A percentile compares a stretch with the other conserved stretches of the same genome.
Conservation (phyloP, 2,888 invertebrate genomes). For the Noctua fimbriata region DNA sequence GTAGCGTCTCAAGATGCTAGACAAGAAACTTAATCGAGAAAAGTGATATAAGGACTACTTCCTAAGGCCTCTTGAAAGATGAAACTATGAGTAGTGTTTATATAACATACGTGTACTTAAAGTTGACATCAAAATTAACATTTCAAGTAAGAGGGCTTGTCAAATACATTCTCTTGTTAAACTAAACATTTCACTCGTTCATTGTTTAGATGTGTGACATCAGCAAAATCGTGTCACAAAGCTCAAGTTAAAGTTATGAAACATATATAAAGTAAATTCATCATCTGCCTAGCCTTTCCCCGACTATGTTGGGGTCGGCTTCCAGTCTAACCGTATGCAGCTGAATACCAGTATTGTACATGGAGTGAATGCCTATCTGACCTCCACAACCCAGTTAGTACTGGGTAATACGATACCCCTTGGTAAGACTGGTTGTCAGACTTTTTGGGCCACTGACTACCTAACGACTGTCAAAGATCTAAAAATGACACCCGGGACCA, state of each 20-base stretch:
- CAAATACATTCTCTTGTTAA: background rate
- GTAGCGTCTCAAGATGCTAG: background rate
- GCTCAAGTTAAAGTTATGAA: background rate
- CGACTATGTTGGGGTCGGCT: too few relatives aligned
- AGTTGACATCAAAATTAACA: slow-evolving; percentile 5
- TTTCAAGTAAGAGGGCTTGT: background rate
- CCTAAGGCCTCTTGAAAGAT: background rate
- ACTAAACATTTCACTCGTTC: background rate
- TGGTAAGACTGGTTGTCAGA: too few relatives aligned
- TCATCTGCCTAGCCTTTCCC: too few relatives aligned
- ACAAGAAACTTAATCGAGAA: background rate
- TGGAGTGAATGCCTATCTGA: too few relatives aligned
- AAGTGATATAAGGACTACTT: background rate
- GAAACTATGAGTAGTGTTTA: background rate
- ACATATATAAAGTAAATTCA: too few relatives aligned
- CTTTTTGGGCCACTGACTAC: too few relatives aligned
- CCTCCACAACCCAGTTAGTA: too few relatives aligned
- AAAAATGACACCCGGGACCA: too few relatives aligned
- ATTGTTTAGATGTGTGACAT: background rate
- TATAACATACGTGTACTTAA: background rate
- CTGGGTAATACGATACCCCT: too few relatives aligned
- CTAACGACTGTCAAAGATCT: too few relatives aligned
- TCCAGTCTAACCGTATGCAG: too few relatives aligned
- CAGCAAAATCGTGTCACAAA: background rate
- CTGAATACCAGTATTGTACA: too few relatives aligned